Evolutionary conservation across 2,888 invertebrate species (phyloP).

Genomic region (Melinaea marsaeus): DNA sequence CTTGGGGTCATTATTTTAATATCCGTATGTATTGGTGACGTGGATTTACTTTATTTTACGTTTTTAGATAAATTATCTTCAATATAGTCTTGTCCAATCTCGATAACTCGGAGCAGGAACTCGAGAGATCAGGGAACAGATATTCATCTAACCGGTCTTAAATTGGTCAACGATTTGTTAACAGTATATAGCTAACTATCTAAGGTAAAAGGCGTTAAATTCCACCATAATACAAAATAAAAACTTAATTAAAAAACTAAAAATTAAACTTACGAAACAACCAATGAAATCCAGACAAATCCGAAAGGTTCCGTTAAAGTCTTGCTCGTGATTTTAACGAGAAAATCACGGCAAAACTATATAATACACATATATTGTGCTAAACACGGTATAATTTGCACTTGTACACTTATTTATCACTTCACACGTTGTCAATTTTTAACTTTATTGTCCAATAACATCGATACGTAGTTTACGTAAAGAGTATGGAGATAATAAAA

Average conservation of each 20-base stretch:
- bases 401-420: conserved; percentile 54
- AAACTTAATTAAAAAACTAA: conserved; percentile 33
- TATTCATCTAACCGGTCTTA: background rate
- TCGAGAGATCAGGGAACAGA: conserved; percentile 2
- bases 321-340: conserved; percentile 61
- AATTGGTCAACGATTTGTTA: conserved; percentile 6
- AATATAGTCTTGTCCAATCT: background rate
- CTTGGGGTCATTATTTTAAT: conserved; percentile 27
- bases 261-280: conserved; percentile 49
- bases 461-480: conserved; percentile 58
- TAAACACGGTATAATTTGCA: conserved; percentile 46
- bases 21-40: conserved; percentile 19
- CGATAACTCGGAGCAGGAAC: background rate
- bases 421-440: conserved; percentile 45
- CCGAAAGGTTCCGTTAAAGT: conserved; percentile 64
- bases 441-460: conserved; percentile 46
- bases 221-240: background rate
- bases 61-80: conserved; percentile 2
- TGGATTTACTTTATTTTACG: conserved; percentile 8
- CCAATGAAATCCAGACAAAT: conserved; percentile 55
- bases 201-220: background rate
- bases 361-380: conserved; percentile 37
- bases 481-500: conserved; percentile 47
- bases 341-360: conserved; percentile 62
- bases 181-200: background rate